Evolutionary conservation across 2,888 invertebrate species (phyloP), one percentile per base, ranked within the genome.

Genomic region (Lepidocyrtoides sp.): DNA sequence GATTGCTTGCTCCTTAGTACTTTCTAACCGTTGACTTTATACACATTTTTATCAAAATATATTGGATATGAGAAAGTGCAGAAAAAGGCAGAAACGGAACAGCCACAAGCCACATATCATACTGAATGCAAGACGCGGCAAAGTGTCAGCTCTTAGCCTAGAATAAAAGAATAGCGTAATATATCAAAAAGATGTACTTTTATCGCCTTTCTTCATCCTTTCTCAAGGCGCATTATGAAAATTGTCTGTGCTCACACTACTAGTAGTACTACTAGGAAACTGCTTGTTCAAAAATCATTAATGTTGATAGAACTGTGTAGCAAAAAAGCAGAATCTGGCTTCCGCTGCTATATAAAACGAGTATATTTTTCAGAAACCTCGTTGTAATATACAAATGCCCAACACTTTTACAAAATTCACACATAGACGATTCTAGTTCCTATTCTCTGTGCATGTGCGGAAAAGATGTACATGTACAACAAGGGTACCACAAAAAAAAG

Each of bases 141-240:
- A 72, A 72, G 72, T 89, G 81, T 72, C 82, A 89, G 51, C 69
- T 81, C 81, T 23, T 69, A 69, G 14, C 75, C 69, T 81, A 51
- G 82, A 89, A 72, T 89, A 69, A 89, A 89, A 82, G 81, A 26
- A 89, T 89, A 41, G 88, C 44, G 60, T 72, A 89, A 82, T 82
- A 57, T 89, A 89, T 89, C 82, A 89, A 81, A 82, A 72, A 72
- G 81, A 89, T 89, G 81, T 81, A 82, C 69, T 79, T 89, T 89
- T 89, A 82, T 89, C 81, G 72, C 82, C 81, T 54, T 63, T 54
- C 69, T 82, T 81, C 69, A 89, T 69, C 72, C 75, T 20, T 57
- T 87, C 63, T 79, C 51, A 82, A 82, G 72, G 81, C 69, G 66
- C 57, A 82, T 72, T 77, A 51, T 51, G 51, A 77, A 77, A 77